phyloP scores from a whole-genome alignment of 2,797 vertebrate species.

The Anomalospiza imberbis region DNA sequence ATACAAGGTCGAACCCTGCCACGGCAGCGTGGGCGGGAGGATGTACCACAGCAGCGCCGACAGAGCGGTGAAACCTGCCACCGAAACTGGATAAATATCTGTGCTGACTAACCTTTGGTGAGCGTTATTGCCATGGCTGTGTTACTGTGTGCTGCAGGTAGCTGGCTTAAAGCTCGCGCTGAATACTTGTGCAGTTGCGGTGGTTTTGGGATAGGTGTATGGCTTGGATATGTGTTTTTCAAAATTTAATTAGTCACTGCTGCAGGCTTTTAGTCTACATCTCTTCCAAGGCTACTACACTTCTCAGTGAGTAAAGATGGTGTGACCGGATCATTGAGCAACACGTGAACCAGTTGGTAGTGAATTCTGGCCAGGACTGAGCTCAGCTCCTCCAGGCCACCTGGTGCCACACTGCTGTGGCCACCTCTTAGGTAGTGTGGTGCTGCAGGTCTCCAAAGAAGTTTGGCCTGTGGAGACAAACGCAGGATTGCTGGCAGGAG shows the following conservation, averaged over 20 bases:
- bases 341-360: neutral
- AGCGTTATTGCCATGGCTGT: neutral
- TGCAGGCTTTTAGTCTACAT: neutral
- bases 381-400: rapidly evolving
- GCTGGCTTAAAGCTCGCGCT: neutral
- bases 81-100: neutral
- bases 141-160: neutral
- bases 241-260: neutral
- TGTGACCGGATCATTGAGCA: neutral
- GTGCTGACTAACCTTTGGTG: neutral
- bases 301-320: neutral
- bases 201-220: neutral
- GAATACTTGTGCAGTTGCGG: neutral
- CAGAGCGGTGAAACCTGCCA: neutral
- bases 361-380: neutral
- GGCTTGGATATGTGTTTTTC: neutral
- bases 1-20: neutral
- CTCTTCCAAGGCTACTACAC: neutral
- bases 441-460: neutral
- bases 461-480: neutral
- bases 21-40: neutral
- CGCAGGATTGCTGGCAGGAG: neutral
- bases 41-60: rapidly evolving
- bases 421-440: rapidly evolving
- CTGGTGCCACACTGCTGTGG: neutral